Base-by-base conservation (phyloP, 2,113 vertebrate species). In the Mormyrus lacerda region DNA sequence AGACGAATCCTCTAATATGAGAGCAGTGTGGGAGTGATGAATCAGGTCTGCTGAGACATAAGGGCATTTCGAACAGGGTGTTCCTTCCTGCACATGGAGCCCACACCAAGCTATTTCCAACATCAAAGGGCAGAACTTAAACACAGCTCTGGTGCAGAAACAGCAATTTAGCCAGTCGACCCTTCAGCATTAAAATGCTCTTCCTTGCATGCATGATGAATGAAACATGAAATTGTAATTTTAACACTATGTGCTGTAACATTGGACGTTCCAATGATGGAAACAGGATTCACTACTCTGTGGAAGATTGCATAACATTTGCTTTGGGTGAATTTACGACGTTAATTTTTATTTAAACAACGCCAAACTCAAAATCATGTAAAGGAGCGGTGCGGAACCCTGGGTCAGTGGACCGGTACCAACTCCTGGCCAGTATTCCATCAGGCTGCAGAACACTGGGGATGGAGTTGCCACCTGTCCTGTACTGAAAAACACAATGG, bases 21-120 rank as follows among this genome's bases (percentile, higher is more conserved):
- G 85, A 87, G 50, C 31, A 27, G 85, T 55, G 85, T 87, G 50
- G 85, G 85, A 87, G 85, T 51, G 50, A 87, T 87, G 85, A 87
- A 87, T 87, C 85, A 87, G 85, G 85, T 35, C 85, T 87, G 85
- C 85, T 35, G 50, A 53, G 85, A 53, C 50, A 53, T 31, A 53
- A 31, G 85, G 85, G 48, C 48, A 53, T 35, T 53, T 53, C 3
- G 48, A 39, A 51, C 85, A 53, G 85, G 85, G 85, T 87, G 85
- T 53, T 53, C n/a, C 85, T 87, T 55, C 50, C 85, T 87, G 85
- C 27, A 53, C 50, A 53, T 53, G 27, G 19, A 87, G 50, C 85
- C 85, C 31, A 87, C 85, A 87, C 85, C 27, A 51, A 35, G 48
- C 50, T 53, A 87, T 87, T 87, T 53, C 48, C 85, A 87, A 27